Base-by-base conservation (phyloP, 2,888 invertebrate genomes). In the Schizaphis graminum region DNA sequence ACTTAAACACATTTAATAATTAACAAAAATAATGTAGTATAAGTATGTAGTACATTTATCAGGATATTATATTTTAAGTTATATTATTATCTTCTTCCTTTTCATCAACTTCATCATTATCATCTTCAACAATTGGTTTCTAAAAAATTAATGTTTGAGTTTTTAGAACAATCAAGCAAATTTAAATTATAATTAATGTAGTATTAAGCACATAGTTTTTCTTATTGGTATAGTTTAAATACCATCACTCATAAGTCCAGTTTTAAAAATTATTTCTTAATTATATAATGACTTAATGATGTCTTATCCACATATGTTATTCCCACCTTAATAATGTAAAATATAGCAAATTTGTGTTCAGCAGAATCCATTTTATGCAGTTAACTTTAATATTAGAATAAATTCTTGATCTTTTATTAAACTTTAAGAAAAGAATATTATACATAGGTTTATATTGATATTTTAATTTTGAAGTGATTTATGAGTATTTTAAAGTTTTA, bases 81-180 rank as follows among this genome's bases (percentile, higher is more conserved):
- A 13, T 47, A 91, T 4, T 47, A 53, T 84, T 84, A 61, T 61
- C 53, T 88, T 92, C 61, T 47, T 92, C 47, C 1, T 86, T 57
- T 61, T 92, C 53, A 11, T 92, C 61, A 61, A 53, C 21, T 41
- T 41, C n/a, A 44, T 53, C 41, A 67, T 28, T 88, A 21, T 41
- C 44, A 77, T 89, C 92, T 93, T 93, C 92, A 16, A 93, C 56
- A 44, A 89, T 93, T 77, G 92, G 77, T 77, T 93, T 93, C 92
- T 93, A 93, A 24, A 28, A 56, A 88, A 77, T 44, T 41, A 67
- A 41, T 41, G 24, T 91, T 35, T 67, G n/a, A 77, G 10, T 28
- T 53, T 3, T 49, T 41, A 41, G 84, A 0, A 16, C 13, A 67
- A 84, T 56, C 3, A 28, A 89, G 61, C 8, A 41, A 26, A 10